Evolutionary conservation across 2,113 vertebrate species (phyloP).

Genomic region (Stegostoma tigrinum): DNA sequence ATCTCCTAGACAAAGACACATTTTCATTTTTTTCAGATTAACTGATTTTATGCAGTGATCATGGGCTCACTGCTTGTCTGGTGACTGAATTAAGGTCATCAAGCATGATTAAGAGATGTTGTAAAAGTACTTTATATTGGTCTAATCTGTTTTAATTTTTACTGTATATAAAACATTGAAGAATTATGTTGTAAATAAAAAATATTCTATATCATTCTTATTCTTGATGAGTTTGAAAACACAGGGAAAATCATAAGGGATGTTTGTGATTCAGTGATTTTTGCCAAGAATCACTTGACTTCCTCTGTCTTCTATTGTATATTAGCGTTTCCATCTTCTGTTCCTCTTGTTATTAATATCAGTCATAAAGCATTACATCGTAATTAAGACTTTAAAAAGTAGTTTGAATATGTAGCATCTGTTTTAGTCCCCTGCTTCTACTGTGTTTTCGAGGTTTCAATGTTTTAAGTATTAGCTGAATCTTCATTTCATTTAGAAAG

Average conservation of each 20-base stretch:
- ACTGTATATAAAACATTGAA: neutral
- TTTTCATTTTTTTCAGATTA: neutral
- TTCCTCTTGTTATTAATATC: conserved; percentile 17
- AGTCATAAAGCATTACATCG: conserved; percentile 4
- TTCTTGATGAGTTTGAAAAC: conserved; percentile 20
- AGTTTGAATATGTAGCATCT: neutral
- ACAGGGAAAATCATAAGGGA: neutral
- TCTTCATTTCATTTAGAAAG: neutral
- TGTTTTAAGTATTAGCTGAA: conserved; percentile 21
- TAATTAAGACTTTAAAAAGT: neutral
- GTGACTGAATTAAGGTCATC: conserved; percentile 13
- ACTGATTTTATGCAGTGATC: conserved; percentile 1
- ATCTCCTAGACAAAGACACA: neutral
- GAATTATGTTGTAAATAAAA: neutral
- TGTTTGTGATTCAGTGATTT: neutral
- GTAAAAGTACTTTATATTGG: conserved; percentile 12
- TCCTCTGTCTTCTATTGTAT: neutral
- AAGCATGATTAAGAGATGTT: conserved; percentile 4
- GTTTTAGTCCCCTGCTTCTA: neutral
- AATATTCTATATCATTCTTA: neutral
- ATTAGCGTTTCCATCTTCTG: neutral
- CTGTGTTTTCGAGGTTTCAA: neutral
- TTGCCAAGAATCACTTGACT: neutral
- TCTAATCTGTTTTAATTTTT: neutral
- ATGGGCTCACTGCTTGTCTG: neutral